These are phyloP conservation scores for Laticauda laticaudata DNA, from an alignment of 2,113 vertebrate genomes.

Conservation along the genomic window DNA sequence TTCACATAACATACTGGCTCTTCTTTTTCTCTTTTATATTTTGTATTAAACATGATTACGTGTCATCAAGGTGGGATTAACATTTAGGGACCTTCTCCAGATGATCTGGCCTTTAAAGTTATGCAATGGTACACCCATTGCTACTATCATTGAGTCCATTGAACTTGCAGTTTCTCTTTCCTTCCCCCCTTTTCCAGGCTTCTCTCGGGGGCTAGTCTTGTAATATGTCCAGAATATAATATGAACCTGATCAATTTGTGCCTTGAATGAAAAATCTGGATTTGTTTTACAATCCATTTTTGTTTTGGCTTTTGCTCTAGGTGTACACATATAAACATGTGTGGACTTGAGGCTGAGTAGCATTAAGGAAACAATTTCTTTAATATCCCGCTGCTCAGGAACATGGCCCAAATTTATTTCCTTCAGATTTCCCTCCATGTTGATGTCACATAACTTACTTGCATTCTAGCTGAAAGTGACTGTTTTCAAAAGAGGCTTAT, in stretches of 20 bases:
- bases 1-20: neutral
- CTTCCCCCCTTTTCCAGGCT: neutral
- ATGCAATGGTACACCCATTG: neutral
- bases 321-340: neutral
- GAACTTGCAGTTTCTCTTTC: neutral
- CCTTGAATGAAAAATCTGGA: neutral
- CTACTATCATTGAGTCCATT: neutral
- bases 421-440: neutral
- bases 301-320: neutral
- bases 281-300: neutral
- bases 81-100: neutral
- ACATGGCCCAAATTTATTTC: neutral
- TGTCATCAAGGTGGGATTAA: neutral
- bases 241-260: neutral
- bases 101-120: neutral
- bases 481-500: neutral
- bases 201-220: neutral
- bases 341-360: neutral
- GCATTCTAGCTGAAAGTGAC: neutral
- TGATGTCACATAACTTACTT: neutral
- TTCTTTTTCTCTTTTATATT: neutral
- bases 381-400: neutral
- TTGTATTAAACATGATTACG: neutral
- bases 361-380: neutral
- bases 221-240: neutral